Conservation (phyloP, 2,797 vertebrate genomes). For the Phylloscopus collybita region DNA sequence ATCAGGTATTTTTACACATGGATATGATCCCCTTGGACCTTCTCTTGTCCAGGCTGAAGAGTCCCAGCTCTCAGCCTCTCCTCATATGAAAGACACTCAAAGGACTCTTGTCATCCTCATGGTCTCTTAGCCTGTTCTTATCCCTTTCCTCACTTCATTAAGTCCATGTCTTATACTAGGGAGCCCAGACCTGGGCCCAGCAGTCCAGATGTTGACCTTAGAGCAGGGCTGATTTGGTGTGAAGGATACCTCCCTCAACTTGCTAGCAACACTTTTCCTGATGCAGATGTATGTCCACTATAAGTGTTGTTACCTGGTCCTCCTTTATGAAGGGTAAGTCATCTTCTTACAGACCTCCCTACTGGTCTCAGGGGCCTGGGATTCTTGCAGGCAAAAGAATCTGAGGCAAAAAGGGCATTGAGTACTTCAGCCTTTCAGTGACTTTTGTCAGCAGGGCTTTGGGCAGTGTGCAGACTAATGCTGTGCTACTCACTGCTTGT, state of each 20-base stretch:
- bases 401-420: background rate
- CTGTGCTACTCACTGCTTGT: background rate
- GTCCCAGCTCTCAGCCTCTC: background rate
- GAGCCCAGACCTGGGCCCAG: background rate
- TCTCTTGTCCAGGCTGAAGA: background rate
- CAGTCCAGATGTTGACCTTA: background rate
- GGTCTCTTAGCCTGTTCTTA: background rate
- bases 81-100: background rate
- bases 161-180: background rate
- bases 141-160: background rate
- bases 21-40: background rate
- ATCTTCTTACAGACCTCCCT: background rate
- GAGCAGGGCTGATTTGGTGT: background rate
- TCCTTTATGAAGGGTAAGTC: background rate
- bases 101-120: background rate
- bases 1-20: background rate
- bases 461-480: background rate
- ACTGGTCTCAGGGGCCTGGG: background rate
- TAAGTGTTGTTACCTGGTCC: background rate
- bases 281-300: background rate
- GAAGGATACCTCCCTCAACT: background rate
- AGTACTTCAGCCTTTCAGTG: background rate
- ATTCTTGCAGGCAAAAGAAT: background rate
- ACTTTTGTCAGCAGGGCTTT: background rate
- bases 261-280: background rate